Base-by-base conservation (phyloP, 2,797 vertebrate species). In the Darevskia nairensis region DNA sequence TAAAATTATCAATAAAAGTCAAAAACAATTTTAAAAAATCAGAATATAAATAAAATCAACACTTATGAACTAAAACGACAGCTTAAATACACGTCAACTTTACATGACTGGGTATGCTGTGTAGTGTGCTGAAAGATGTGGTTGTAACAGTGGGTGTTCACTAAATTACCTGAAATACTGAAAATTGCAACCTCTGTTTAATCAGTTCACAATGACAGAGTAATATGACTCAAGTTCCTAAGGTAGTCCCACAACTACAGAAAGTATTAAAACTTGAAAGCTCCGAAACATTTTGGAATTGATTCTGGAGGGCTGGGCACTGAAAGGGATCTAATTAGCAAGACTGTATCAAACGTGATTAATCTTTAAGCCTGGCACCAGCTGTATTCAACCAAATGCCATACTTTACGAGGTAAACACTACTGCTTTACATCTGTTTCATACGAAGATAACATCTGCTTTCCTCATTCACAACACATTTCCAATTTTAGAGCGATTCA, bases 281-380 rank as follows among this genome's bases (percentile, higher is more conserved):
- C 6, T 92, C 80, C 85, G 35, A 93, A 94, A 91, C 89, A 92
- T 92, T 93, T 68, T 91, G 88, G 83, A 94, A 94, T 92, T 92
- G 92, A 92, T 91, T 91, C 82, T 85, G 93, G 92, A 92, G 89
- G 23, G 80, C 21, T 72, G 93, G 78, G 90, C 93, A 92, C 95
- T 92, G 92, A 96, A 92, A 95, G 94, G 94, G 92, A 94, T 92
- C 95, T 95, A 95, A 96, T 96, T 96, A 96, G 95, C 94, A 95
- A 94, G 95, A 96, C 96, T 93, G 96, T 97, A 96, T 96, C 96
- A 96, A 96, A 97, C 96, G 89, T 96, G 96, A 97, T 96, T 96
- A 97, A 97, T 98, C 94, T 95, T 92, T 92, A 95, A 97, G 94
- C 94, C 82, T 93, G 91, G 95, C 92, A 95, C 94, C 97, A 97